Percentiles rank a stretch among this genome's conserved stretches.
These are phyloP conservation scores for Aselliscus stoliczkanus DNA, from an alignment of 2,797 vertebrate genomes.

Conservation along the genomic window DNA sequence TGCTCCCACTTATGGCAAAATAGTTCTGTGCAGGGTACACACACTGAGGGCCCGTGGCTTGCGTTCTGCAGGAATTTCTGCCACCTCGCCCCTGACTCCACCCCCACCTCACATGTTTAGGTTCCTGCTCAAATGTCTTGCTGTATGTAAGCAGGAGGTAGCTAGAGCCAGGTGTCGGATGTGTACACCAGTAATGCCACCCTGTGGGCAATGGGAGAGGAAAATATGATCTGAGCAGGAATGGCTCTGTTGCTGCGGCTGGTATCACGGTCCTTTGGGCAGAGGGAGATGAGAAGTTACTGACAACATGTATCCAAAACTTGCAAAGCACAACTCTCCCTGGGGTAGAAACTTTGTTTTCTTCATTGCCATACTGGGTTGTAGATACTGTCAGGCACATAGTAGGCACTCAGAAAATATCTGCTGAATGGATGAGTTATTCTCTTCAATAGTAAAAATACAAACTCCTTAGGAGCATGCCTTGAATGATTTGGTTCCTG, in stretches of 20 bases:
- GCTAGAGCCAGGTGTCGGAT: not conserved
- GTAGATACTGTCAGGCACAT: not conserved
- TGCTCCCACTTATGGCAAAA: not conserved
- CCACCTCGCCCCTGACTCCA: not conserved
- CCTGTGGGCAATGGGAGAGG: not conserved
- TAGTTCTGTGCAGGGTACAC: not conserved
- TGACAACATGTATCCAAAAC: not conserved
- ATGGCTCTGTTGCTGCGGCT: not conserved
- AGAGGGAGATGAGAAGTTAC: not conserved
- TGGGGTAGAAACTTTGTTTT: not conserved
- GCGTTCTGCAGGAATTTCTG: not conserved
- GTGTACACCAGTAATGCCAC: not conserved
- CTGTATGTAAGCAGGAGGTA: not conserved
- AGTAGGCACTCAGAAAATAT: not conserved
- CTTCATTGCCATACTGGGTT: not conserved
- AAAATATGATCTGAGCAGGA: not conserved
- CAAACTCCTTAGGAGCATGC: not conserved
- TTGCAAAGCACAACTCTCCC: not conserved
- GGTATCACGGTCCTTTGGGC: not conserved
- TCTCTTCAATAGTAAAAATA: not conserved
- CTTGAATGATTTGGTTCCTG: not conserved
- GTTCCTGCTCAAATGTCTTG: not conserved
- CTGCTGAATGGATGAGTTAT: not conserved
- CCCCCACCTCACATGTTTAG: not conserved
- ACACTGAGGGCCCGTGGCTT: not conserved